A percentile compares a stretch with the other conserved stretches of the same genome.
These are phyloP conservation scores for Drosophila setosimentum DNA, from an alignment of 2,888 invertebrate genomes.

Conservation along the genomic window DNA sequence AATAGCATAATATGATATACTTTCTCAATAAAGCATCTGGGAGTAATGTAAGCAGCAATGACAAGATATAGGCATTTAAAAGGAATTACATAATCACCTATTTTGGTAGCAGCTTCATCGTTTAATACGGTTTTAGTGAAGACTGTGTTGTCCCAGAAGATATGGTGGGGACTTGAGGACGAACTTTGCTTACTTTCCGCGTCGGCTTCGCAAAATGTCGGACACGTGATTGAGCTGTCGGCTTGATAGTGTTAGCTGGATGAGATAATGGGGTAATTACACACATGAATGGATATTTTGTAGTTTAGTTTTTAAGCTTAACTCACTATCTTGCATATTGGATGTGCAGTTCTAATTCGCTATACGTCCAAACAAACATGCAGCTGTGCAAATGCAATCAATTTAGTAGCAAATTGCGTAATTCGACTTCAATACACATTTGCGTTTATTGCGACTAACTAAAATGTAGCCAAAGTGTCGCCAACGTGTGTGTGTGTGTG, in stretches of 20 bases:
- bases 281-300: not conserved
- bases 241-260: not conserved
- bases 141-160: not conserved
- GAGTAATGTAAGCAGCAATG: not conserved
- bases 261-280: not conserved
- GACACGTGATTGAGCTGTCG: not conserved
- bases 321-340: not conserved
- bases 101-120: not conserved
- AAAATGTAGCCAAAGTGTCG: slow-evolving; percentile 75
- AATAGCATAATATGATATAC: not conserved
- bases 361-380: slow-evolving; percentile 27
- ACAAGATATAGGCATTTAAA: not conserved
- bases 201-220: not conserved
- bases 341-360: not conserved
- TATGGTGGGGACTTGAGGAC: not conserved
- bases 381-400: slow-evolving; percentile 76
- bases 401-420: slow-evolving; percentile 77
- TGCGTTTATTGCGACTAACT: slow-evolving; percentile 64
- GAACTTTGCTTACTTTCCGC: not conserved
- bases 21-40: not conserved
- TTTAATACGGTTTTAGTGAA: not conserved
- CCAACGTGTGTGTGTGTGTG: slow-evolving; percentile 32
- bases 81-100: not conserved
- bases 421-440: slow-evolving; percentile 76
- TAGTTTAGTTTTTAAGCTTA: not conserved